A percentile compares a stretch with the other conserved stretches of the same genome.
Conservation (phyloP, 2,797 vertebrate genomes). For the Enteromius treurensis region DNA sequence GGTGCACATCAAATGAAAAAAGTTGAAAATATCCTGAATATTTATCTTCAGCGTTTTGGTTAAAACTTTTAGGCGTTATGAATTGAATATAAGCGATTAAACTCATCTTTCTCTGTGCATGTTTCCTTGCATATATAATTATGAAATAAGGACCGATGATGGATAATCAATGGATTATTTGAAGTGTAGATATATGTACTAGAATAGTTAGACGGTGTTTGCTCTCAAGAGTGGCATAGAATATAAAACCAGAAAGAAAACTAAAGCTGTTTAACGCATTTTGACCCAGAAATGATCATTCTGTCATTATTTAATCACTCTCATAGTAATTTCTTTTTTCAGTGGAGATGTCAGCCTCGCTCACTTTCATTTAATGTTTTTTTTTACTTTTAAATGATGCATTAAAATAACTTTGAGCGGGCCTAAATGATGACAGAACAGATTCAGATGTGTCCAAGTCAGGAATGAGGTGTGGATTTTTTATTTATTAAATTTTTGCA, state of each 20-base stretch:
- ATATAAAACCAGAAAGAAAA: conserved; percentile 15
- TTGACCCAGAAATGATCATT: neutral
- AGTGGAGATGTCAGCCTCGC: neutral
- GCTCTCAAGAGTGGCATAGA: conserved; percentile 10
- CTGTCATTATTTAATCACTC: neutral
- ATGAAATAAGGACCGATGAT: neutral
- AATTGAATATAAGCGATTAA: neutral
- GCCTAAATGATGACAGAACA: neutral
- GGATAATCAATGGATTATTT: conserved; percentile 34
- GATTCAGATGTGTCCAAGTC: neutral
- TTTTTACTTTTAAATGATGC: too few relatives aligned
- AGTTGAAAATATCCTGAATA: neutral
- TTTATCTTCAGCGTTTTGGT: neutral
- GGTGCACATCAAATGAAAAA: neutral
- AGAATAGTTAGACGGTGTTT: conserved; percentile 22
- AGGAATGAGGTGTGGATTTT: conserved; percentile 18
- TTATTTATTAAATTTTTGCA: conserved; percentile 3
- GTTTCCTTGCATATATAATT: neutral
- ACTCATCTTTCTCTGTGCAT: neutral
- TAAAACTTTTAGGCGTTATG: neutral
- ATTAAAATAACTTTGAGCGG: neutral
- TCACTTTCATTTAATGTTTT: neutral
- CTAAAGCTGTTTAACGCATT: neutral
- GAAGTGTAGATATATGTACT: conserved; percentile 44
- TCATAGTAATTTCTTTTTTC: neutral